Evolutionary conservation across 2,888 invertebrate species (phyloP).

Genomic region (Morpho deidamia): DNA sequence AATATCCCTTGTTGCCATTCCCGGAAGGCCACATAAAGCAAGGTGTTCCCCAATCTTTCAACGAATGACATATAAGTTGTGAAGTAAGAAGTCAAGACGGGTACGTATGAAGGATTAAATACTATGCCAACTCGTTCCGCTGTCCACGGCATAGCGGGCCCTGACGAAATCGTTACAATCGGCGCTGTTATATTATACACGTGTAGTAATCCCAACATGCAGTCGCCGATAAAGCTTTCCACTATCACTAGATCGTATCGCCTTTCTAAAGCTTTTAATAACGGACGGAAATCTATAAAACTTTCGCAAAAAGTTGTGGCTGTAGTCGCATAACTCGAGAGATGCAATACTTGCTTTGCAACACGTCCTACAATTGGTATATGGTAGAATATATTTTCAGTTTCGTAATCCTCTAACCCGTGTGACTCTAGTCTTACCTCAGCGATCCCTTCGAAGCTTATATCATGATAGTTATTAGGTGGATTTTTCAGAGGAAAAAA

Average conservation of each 20-base stretch:
- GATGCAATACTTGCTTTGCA: constrained; percentile 41
- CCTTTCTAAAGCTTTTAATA: constrained; percentile 49
- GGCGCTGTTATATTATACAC: constrained; percentile 73
- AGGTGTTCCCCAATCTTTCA: constrained; percentile 64
- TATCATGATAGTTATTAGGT: constrained; percentile 60
- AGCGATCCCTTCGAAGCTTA: constrained; percentile 62
- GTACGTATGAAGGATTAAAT: constrained; percentile 73
- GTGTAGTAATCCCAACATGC: constrained; percentile 79
- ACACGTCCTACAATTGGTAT: constrained; percentile 42
- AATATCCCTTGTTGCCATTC: constrained; percentile 52
- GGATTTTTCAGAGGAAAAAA: constrained; percentile 74
- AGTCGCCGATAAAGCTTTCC: constrained; percentile 82
- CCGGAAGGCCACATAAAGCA: constrained; percentile 44
- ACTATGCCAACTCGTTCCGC: constrained; percentile 58
- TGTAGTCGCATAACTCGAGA: constrained; percentile 46
- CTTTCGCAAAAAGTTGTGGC: constrained; percentile 55
- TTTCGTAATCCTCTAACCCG: constrained; percentile 46
- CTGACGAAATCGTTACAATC: constrained; percentile 75
- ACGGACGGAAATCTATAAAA: constrained; percentile 51
- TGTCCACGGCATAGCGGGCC: constrained; percentile 78
- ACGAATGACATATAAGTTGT: constrained; percentile 67
- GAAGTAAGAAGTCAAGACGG: constrained; percentile 70
- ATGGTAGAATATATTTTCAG: constrained; percentile 33
- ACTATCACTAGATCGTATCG: constrained; percentile 80
- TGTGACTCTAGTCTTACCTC: constrained; percentile 49